These are phyloP conservation scores for Cotesia congregata DNA, from an alignment of 2,888 invertebrate species.

Conservation along the genomic window DNA sequence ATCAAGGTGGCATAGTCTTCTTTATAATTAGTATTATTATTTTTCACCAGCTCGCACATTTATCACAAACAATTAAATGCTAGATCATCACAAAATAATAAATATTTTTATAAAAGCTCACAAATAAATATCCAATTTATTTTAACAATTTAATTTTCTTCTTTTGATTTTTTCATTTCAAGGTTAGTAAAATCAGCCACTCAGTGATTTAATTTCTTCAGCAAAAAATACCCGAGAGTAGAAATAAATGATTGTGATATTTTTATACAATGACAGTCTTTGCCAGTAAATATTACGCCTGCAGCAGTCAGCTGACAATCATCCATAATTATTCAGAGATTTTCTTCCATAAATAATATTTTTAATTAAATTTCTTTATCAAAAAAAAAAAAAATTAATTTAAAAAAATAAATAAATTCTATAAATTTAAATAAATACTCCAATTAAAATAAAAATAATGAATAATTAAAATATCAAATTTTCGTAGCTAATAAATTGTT, in stretches of 20 bases:
- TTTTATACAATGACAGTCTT: conserved; percentile 2
- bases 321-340: neutral
- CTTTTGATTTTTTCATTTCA: neutral
- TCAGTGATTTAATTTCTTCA: neutral
- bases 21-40: neutral
- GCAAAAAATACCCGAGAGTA: neutral
- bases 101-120: neutral
- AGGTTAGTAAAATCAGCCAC: neutral
- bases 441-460: too few relatives aligned
- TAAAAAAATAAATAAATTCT: too few relatives aligned
- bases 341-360: neutral
- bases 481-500: neutral
- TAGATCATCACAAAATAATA: neutral
- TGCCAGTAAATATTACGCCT: conserved; percentile 6
- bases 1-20: conserved; percentile 13
- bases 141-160: neutral
- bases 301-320: conserved; percentile 22
- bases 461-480: neutral
- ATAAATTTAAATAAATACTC: too few relatives aligned
- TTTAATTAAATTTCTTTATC: neutral
- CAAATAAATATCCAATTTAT: neutral
- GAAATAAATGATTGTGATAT: conserved; percentile 10
- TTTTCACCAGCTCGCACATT: neutral
- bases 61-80: neutral
- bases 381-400: neutral